phyloP scores from a whole-genome alignment of 37 sponge, comb jelly and placozoan species.

The Lycopodina hypogea region DNA sequence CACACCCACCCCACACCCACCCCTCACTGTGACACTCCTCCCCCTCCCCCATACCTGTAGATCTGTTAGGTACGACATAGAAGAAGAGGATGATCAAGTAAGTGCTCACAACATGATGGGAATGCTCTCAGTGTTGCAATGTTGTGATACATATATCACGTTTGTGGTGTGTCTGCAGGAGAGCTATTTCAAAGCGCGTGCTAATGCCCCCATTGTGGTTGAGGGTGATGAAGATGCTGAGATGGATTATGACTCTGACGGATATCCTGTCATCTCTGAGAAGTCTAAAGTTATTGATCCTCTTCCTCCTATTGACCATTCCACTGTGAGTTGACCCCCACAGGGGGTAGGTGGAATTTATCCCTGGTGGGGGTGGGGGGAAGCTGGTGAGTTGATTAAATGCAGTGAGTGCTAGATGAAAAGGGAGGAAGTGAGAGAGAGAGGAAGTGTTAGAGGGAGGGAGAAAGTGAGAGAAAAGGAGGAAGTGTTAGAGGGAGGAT shows the following conservation, averaged over 20 bases:
- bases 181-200: slow-evolving; percentile 90
- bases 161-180: slow-evolving; percentile 61
- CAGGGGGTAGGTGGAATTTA: not conserved
- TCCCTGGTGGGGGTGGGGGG: not conserved
- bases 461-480: no score
- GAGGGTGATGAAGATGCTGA: slow-evolving; percentile 88
- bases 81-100: slow-evolving; percentile 96
- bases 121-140: no score
- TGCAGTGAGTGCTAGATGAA: not conserved
- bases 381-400: no score
- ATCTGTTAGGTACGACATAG: slow-evolving; percentile 83
- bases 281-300: slow-evolving; percentile 84
- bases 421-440: not conserved
- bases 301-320: slow-evolving; percentile 88
- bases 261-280: slow-evolving; percentile 84
- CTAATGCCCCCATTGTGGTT: slow-evolving; percentile 64
- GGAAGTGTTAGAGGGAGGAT: no score
- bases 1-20: not conserved
- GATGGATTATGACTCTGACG: slow-evolving; percentile 93
- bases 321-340: slow-evolving; percentile 29
- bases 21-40: no score
- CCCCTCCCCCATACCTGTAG: slow-evolving; percentile 21
- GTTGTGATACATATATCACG: no score
- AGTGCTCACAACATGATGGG: not conserved
- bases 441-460: not conserved